phyloP scores from a whole-genome alignment of 2,888 invertebrate species.

The Cephus rjabovi region DNA sequence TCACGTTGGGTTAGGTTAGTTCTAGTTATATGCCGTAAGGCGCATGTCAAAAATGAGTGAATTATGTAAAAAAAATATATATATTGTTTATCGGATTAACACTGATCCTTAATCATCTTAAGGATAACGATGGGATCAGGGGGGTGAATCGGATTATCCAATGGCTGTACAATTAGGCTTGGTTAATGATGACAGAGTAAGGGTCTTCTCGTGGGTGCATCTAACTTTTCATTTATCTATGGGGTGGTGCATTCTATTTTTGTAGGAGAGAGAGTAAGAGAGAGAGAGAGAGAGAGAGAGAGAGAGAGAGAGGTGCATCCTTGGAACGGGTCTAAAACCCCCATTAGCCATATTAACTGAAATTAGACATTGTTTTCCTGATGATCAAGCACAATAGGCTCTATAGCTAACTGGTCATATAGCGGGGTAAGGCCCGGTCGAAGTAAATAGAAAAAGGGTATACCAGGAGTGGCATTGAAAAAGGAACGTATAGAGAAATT shows the following conservation, averaged over 20 bases:
- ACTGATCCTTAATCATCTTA: neutral
- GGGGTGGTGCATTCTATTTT: neutral
- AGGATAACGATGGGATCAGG: slow-evolving; percentile 1
- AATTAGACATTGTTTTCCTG: slow-evolving; percentile 57
- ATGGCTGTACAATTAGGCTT: neutral
- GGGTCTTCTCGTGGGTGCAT: neutral
- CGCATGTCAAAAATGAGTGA: neutral
- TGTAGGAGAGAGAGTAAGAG: neutral
- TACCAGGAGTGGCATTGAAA: slow-evolving; percentile 29
- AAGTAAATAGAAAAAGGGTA: slow-evolving; percentile 25
- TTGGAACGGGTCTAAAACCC: slow-evolving; percentile 16
- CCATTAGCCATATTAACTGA: slow-evolving; percentile 56
- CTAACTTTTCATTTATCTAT: neutral
- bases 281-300: slow-evolving; percentile 5
- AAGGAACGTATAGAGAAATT: slow-evolving; percentile 22
- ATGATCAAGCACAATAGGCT: slow-evolving; percentile 3
- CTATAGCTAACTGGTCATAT: slow-evolving; percentile 26
- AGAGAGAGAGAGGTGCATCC: slow-evolving; percentile 11
- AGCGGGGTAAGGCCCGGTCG: slow-evolving; percentile 3
- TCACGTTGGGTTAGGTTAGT: neutral
- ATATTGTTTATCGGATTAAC: slow-evolving; percentile 11
- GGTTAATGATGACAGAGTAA: neutral
- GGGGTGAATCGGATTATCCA: neutral
- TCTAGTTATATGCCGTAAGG: neutral
- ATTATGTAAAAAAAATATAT: neutral